phyloP scores from a whole-genome alignment of 2,888 invertebrate species.

The Eupithecia pulchellata region DNA sequence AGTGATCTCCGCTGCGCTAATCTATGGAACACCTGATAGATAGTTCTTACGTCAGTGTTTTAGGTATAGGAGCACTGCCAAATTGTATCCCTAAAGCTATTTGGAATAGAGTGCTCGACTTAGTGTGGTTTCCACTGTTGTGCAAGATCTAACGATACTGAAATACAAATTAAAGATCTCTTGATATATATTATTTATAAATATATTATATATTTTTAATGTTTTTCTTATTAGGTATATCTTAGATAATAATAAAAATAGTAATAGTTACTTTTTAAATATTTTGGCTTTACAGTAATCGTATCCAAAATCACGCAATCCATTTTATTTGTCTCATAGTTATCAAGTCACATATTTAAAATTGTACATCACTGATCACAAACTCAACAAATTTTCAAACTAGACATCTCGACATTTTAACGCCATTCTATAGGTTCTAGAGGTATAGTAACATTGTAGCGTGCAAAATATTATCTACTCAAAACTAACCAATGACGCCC shows the following conservation, averaged over 20 bases:
- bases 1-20: not conserved
- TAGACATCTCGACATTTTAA: slow-evolving; percentile 2
- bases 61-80: slow-evolving; percentile 22
- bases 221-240: no score
- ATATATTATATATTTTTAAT: no score
- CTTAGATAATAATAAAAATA: no score
- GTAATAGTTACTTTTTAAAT: no score
- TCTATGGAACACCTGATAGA: slow-evolving; percentile 20
- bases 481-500: slow-evolving; percentile 41
- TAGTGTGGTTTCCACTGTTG: not conserved
- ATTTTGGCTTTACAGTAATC: no score
- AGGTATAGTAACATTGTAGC: slow-evolving; percentile 22
- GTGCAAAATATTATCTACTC: slow-evolving; percentile 40
- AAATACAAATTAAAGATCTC: not conserved
- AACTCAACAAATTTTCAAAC: slow-evolving; percentile 32
- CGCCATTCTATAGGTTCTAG: not conserved
- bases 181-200: no score
- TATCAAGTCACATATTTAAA: no score
- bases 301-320: no score
- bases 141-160: not conserved
- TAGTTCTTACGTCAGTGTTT: slow-evolving; percentile 29
- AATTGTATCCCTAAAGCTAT: slow-evolving; percentile 15
- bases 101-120: not conserved
- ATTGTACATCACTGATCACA: slow-evolving; percentile 12
- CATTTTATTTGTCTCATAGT: no score